Conservation (phyloP, 2,888 invertebrate genomes). For the Monopis laevigella region DNA sequence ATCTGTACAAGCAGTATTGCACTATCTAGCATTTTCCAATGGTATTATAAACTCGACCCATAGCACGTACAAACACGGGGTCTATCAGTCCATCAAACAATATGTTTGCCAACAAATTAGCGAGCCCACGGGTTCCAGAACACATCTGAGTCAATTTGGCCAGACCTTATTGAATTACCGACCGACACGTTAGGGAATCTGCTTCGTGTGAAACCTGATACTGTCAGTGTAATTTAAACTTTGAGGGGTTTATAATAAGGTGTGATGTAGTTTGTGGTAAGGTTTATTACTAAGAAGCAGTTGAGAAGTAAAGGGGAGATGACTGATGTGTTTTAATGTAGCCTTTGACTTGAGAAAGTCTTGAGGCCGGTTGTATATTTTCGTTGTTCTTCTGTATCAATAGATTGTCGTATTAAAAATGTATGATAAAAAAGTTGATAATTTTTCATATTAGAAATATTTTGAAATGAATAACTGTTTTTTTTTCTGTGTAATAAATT, state of each 20-base stretch:
- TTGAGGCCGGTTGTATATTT: neutral
- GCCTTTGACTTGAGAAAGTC: constrained; percentile 39
- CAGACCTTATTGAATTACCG: constrained; percentile 61
- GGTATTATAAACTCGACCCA: no score
- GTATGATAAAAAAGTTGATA: no score
- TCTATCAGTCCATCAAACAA: constrained; percentile 35
- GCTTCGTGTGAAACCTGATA: constrained; percentile 23
- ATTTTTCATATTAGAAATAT: no score
- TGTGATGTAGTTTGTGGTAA: neutral
- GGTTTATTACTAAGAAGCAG: constrained; percentile 21
- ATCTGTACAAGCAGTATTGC: no score
- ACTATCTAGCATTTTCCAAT: no score
- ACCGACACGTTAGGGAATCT: constrained; percentile 46
- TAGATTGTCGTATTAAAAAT: no score
- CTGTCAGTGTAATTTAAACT: constrained; percentile 18
- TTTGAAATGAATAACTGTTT: no score
- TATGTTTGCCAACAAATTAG: constrained; percentile 59
- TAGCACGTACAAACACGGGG: constrained; percentile 1
- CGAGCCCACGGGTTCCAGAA: constrained; percentile 43
- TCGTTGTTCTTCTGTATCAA: constrained; percentile 6
- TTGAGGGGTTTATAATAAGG: constrained; percentile 17
- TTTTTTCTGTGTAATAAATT: no score
- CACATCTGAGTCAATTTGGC: constrained; percentile 60
- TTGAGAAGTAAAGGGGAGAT: constrained; percentile 41
- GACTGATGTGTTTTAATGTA: constrained; percentile 52